Percentiles rank a stretch among this genome's conserved stretches.
These are phyloP conservation scores for Arrhamphus sclerolepis DNA, from an alignment of 2,797 vertebrate genomes.

Conservation along the genomic window DNA sequence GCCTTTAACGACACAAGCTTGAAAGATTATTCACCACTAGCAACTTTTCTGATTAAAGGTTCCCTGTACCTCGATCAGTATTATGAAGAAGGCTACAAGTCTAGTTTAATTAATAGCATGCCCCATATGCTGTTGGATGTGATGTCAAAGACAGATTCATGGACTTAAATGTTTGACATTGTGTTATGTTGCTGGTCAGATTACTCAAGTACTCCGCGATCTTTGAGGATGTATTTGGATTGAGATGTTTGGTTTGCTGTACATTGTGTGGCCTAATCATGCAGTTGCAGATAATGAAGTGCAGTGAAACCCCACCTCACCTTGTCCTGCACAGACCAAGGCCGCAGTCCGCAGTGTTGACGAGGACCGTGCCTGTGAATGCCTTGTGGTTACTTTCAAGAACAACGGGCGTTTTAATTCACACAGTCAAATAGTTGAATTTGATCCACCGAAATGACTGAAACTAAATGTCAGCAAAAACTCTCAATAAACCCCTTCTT, in stretches of 20 bases:
- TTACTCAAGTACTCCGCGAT: conserved; percentile 38
- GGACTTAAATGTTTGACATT: conserved; percentile 19
- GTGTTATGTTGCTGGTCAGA: conserved; percentile 31
- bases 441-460: too few species aligned
- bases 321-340: neutral
- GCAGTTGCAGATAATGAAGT: conserved; percentile 1
- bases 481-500: too few species aligned
- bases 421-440: too few species aligned
- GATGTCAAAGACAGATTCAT: conserved; percentile 41
- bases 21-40: conserved; percentile 72
- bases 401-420: too few species aligned
- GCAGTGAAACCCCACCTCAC: neutral
- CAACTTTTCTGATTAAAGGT: conserved; percentile 75
- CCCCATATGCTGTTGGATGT: conserved; percentile 27
- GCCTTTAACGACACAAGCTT: conserved; percentile 60
- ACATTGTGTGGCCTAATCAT: conserved; percentile 11
- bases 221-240: conserved; percentile 23
- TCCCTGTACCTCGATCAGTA: conserved; percentile 51
- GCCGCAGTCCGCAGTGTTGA: too few species aligned
- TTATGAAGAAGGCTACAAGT: conserved; percentile 58
- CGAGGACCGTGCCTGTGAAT: too few species aligned
- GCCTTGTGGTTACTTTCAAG: too few species aligned
- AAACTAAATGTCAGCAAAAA: too few species aligned
- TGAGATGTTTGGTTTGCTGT: conserved; percentile 17
- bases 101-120: conserved; percentile 57